Conservation (phyloP, 2,888 invertebrate genomes). For the Bruchidius siliquastri region DNA sequence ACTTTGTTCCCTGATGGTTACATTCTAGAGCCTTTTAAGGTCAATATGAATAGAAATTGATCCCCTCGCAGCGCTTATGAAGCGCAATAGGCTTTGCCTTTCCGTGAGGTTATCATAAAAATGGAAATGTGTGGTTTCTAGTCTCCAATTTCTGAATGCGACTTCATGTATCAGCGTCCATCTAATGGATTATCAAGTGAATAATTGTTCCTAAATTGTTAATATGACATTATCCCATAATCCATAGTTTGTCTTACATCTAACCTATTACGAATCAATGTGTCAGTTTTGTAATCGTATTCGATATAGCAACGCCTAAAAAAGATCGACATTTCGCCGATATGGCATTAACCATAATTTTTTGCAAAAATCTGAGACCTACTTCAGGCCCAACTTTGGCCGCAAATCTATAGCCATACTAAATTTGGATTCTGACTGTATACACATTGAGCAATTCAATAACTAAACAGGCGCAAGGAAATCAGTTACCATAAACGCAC, state of each 20-base stretch:
- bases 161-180: no score
- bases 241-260: not conserved
- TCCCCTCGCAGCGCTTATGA: no score
- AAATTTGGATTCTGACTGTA: not conserved
- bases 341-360: not conserved
- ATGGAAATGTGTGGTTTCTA: no score
- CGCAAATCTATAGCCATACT: not conserved
- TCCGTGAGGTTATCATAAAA: no score
- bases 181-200: no score
- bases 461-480: not conserved
- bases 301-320: not conserved
- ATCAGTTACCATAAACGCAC: not conserved
- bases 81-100: no score
- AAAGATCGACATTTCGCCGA: not conserved
- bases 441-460: not conserved
- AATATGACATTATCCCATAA: not conserved
- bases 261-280: not conserved
- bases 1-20: no score
- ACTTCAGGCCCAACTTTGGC: not conserved
- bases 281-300: not conserved
- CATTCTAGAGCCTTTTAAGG: no score
- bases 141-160: no score
- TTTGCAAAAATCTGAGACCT: not conserved
- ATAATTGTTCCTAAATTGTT: not conserved
- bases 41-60: no score